A percentile compares a stretch with the other conserved stretches of the same genome.
Conservation (phyloP, 2,888 invertebrate genomes). For the Pseudoips prasinana region DNA sequence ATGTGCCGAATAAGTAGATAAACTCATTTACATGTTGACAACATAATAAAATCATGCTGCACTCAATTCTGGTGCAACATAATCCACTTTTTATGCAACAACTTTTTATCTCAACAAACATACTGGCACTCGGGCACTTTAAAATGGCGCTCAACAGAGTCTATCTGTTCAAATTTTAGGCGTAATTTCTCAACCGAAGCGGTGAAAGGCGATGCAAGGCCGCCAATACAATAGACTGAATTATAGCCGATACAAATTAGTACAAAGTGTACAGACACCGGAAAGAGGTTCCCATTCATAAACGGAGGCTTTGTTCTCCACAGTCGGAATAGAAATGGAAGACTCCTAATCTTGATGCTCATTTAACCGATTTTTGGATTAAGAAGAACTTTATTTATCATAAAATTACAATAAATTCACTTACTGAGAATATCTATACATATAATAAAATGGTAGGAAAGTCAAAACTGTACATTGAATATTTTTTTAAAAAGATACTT, state of each 20-base stretch:
- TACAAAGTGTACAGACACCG: slow-evolving; percentile 44
- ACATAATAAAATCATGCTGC: slow-evolving; percentile 3
- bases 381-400: slow-evolving; percentile 10
- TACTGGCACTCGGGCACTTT: not conserved
- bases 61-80: slow-evolving; percentile 11
- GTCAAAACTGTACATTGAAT: no score
- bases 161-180: slow-evolving; percentile 45
- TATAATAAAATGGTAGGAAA: no score
- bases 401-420: no score
- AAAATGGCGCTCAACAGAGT: slow-evolving; percentile 5
- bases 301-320: slow-evolving; percentile 60
- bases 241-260: slow-evolving; percentile 50
- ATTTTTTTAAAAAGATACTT: no score
- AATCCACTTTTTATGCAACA: slow-evolving; percentile 23
- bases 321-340: slow-evolving; percentile 53
- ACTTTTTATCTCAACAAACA: slow-evolving; percentile 35
- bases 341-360: slow-evolving; percentile 29
- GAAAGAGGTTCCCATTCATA: slow-evolving; percentile 65
- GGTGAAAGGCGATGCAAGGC: slow-evolving; percentile 71
- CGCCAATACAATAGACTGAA: slow-evolving; percentile 54
- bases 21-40: slow-evolving; percentile 1
- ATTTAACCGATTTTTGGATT: slow-evolving; percentile 19
- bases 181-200: slow-evolving; percentile 64
- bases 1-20: no score
- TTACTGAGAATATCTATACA: no score